phyloP scores from a whole-genome alignment of 2,113 vertebrate genomes.

The Neolamprologus longior region DNA sequence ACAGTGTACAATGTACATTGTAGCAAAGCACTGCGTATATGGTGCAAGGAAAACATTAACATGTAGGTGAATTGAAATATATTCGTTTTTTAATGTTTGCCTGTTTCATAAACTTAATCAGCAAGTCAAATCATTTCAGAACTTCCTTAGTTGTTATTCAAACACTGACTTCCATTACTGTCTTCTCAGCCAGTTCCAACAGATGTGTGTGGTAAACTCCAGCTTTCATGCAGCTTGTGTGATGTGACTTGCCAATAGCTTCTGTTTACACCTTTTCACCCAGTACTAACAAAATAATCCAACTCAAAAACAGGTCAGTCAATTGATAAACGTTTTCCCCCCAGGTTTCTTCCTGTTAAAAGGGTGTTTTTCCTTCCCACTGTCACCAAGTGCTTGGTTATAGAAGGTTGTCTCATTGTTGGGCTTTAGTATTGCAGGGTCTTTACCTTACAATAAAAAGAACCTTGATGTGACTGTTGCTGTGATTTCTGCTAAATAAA shows the following conservation, averaged over 20 bases:
- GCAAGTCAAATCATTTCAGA: neutral
- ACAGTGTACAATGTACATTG: neutral
- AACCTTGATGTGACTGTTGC: neutral
- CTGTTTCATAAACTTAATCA: neutral
- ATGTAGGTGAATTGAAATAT: neutral
- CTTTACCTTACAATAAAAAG: neutral
- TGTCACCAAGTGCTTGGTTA: neutral
- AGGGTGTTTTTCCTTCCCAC: neutral
- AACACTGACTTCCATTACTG: neutral
- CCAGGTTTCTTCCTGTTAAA: neutral
- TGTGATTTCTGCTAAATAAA: neutral
- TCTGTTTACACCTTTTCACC: neutral
- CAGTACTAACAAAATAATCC: neutral
- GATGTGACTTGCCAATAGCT: neutral
- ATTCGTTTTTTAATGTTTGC: neutral
- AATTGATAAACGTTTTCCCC: rapidly evolving
- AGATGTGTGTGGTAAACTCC: neutral
- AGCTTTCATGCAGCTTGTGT: neutral
- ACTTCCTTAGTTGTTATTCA: neutral
- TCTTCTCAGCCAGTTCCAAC: neutral
- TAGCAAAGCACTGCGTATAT: neutral
- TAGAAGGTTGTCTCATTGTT: neutral
- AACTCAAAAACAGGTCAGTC: neutral
- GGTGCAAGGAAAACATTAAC: neutral
- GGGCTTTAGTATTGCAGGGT: neutral